Evolutionary conservation across 2,113 vertebrate species (phyloP).

Genomic region (Psophia crepitans): DNA sequence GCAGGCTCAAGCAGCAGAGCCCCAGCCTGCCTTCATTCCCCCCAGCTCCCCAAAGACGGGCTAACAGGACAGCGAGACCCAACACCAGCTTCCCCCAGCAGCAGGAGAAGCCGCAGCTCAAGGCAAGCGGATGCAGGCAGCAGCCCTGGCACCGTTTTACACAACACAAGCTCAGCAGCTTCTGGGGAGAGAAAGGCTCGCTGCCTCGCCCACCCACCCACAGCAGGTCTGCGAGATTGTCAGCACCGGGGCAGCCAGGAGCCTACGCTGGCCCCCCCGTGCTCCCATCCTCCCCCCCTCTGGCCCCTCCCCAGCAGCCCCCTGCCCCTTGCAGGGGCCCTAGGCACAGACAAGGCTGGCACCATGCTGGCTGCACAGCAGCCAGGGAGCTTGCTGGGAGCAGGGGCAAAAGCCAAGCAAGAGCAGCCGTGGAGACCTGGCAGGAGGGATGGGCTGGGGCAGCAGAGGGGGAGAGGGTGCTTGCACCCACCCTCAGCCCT

Average conservation of each 20-base stretch:
- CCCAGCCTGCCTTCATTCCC: background rate
- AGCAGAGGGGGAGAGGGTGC: background rate
- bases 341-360: constrained; percentile 14
- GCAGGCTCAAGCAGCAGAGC: background rate
- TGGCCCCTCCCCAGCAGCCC: background rate
- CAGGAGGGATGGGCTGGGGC: background rate
- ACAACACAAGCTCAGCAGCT: background rate
- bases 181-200: background rate
- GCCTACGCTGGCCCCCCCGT: background rate
- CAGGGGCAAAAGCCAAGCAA: constrained; percentile 4
- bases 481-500: background rate
- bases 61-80: background rate
- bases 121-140: constrained; percentile 18
- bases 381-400: constrained; percentile 12
- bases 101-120: constrained; percentile 11
- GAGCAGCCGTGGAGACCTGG: background rate
- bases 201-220: background rate
- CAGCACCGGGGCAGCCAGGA: background rate
- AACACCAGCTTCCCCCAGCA: background rate
- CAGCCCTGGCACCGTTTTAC: background rate
- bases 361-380: constrained; percentile 42
- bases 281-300: background rate
- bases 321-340: background rate
- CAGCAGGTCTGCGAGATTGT: background rate
- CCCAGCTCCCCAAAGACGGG: background rate